These are phyloP conservation scores for Dioctria linearis DNA, from an alignment of 2,888 invertebrate species.

Conservation along the genomic window DNA sequence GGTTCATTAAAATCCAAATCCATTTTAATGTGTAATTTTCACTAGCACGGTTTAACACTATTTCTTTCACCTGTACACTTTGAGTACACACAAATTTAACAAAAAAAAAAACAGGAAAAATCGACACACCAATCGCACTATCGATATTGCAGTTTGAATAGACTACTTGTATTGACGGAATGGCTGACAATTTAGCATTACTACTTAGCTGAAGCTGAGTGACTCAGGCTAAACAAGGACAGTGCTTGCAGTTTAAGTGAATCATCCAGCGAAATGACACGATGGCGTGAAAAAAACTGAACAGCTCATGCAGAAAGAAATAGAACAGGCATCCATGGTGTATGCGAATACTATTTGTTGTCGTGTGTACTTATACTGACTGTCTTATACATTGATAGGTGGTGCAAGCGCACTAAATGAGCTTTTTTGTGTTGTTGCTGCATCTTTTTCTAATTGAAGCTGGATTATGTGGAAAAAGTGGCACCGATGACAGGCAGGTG, in stretches of 20 bases:
- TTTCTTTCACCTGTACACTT: conserved; percentile 14
- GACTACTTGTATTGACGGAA: conserved; percentile 45
- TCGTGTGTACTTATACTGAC: no score
- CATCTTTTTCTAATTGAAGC: no score
- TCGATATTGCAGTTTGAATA: conserved; percentile 32
- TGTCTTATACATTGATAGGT: no score
- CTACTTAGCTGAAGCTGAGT: conserved; percentile 3
- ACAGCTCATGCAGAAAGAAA: no score
- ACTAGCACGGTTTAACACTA: background rate
- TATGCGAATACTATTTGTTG: no score
- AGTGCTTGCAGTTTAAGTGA: conserved; percentile 18
- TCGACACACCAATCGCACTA: conserved; percentile 15
- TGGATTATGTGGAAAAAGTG: no score
- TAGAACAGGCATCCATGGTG: no score
- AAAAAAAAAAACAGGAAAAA: conserved; percentile 35
- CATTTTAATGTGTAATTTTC: conserved; percentile 24
- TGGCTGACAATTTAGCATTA: conserved; percentile 42
- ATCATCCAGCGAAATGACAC: background rate
- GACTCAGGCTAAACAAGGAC: conserved; percentile 24
- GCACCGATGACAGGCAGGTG: no score
- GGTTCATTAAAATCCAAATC: conserved; percentile 35
- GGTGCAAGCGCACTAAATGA: no score
- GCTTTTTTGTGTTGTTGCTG: no score
- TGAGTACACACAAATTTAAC: conserved; percentile 2
- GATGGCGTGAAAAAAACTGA: no score